Evolutionary conservation across 2,113 vertebrate species (phyloP), one percentile per base, ranked within the genome.

Genomic region (Nothobranchius kuhntae): DNA sequence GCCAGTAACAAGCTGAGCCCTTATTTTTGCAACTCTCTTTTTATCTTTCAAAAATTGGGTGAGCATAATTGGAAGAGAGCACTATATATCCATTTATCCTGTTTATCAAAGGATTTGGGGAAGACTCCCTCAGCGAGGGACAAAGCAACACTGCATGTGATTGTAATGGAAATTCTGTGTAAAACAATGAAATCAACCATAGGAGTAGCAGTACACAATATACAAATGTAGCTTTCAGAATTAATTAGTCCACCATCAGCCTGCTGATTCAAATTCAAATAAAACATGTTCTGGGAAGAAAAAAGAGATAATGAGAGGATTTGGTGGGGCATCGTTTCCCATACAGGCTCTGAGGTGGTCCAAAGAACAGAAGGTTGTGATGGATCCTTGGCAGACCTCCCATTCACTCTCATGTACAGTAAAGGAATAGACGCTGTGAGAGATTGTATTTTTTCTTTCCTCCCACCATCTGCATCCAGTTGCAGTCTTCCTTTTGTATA

Each of bases 391-490:
- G 64, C 50, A 70, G 59, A 13, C 38, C 71, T 68, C 63, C 80
- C 65, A 26, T 38, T 12, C 11, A 3, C 40, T 59, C 58, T 60
- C 17, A 60, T 52, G 53, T 26, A 56, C 54, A 61, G 11, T n/a
- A 56, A 62, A 30, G 57, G 44, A 67, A 60, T 61, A 83, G 82
- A 80, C 87, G 78, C 85, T 83, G 71, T 76, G 71, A 73, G 92
- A 91, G 90, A 94, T 85, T 93, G 90, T 89, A 93, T 0, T 17
- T 14, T 58, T 45, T 15, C 13, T 21, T 30, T 42, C 38, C n/a
- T 15, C 12, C 36, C n/a, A 42, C n/a, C 55, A 57, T 13, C 36
- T 56, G 15, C 14, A 9, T 10, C 15, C 35, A 38, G 26, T 15
- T 46, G 47, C n/a, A 21, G 48, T 45, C 42, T 26, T 59, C 40